Conservation (phyloP, 2,113 vertebrate genomes). For the Lepus timidus region DNA sequence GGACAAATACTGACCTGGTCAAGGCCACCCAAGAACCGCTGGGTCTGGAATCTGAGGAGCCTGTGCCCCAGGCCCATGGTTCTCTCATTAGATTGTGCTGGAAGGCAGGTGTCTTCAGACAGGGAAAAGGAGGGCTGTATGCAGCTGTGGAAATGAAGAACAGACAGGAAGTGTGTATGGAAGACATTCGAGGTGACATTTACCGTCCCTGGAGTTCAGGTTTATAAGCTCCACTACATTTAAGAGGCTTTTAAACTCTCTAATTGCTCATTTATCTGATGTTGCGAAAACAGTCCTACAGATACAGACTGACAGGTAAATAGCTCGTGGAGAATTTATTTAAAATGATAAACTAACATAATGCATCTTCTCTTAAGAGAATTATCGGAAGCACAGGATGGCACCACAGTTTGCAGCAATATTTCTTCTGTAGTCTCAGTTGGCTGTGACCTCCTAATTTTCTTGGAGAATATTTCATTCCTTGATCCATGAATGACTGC, state of each 20-base stretch:
- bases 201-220: constrained; percentile 47
- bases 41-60: constrained; percentile 10
- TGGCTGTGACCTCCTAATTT: constrained; percentile 62
- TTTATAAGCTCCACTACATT: constrained; percentile 69
- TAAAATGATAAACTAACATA: constrained; percentile 74
- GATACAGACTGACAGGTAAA: constrained; percentile 76
- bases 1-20: neutral
- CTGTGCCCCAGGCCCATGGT: neutral
- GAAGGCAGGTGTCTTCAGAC: neutral
- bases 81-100: neutral
- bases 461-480: constrained; percentile 70
- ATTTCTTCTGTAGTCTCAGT: constrained; percentile 64
- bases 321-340: constrained; percentile 64
- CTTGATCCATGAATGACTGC: constrained; percentile 49
- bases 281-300: constrained; percentile 67
- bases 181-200: constrained; percentile 73
- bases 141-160: constrained; percentile 17
- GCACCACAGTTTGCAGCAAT: constrained; percentile 44
- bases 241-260: constrained; percentile 74
- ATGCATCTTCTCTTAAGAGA: constrained; percentile 58
- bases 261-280: constrained; percentile 79
- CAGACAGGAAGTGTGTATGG: neutral
- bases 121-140: neutral
- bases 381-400: constrained; percentile 56
- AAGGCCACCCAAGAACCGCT: neutral